These are phyloP conservation scores for Hydrolagus affinis DNA, from an alignment of 2,113 vertebrate species.

Conservation along the genomic window DNA sequence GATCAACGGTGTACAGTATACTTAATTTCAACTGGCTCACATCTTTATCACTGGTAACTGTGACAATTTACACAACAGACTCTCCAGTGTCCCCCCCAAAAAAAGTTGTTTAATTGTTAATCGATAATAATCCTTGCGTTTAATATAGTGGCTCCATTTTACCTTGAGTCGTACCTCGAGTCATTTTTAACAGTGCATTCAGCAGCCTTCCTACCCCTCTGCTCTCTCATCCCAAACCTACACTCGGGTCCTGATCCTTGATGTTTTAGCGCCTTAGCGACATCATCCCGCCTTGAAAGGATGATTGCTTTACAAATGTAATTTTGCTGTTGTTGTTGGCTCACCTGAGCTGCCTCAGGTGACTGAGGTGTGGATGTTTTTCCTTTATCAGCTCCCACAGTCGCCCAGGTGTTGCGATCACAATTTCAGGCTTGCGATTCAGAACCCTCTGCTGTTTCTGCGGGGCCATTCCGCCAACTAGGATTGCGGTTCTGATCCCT, in stretches of 20 bases:
- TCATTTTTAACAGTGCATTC: too few species aligned
- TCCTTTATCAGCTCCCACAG: constrained; percentile 87
- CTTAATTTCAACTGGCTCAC: too few species aligned
- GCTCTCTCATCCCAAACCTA: too few species aligned
- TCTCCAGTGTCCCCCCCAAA: not conserved
- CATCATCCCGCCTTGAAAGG: too few species aligned
- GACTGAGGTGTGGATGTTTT: constrained; percentile 73
- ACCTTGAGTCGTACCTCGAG: too few species aligned
- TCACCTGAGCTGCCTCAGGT: constrained; percentile 75
- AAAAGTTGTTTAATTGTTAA: not conserved
- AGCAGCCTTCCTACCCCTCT: too few species aligned
- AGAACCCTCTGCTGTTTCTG: constrained; percentile 82
- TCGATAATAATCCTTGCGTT: not conserved
- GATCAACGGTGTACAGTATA: not conserved
- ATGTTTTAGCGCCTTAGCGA: too few species aligned
- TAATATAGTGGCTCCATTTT: not conserved
- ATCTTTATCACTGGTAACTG: not conserved
- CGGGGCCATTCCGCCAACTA: constrained; percentile 88
- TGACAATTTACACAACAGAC: not conserved
- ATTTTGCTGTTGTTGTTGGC: not conserved
- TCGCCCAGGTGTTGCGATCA: constrained; percentile 87
- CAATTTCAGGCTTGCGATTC: constrained; percentile 76
- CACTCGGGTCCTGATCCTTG: too few species aligned
- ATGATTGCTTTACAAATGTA: too few species aligned
- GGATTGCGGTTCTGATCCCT: constrained; percentile 80